These are phyloP conservation scores for Meiosimyza platycephala DNA, from an alignment of 2,888 invertebrate genomes.

Conservation along the genomic window DNA sequence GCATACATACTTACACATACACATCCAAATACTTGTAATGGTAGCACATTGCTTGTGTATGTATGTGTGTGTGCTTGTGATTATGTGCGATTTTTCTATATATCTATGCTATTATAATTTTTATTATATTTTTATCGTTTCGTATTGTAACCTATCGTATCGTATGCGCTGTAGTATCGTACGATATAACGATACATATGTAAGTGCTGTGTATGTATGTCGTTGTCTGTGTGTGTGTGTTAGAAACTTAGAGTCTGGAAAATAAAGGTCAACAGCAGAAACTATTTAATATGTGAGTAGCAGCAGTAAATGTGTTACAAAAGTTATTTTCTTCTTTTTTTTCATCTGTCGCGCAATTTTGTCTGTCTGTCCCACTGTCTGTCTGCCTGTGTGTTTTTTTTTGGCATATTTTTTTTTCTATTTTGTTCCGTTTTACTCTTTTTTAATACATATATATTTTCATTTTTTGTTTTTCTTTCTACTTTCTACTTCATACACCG, in stretches of 20 bases:
- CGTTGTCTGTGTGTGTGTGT: background rate
- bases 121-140: conserved; percentile 63
- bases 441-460: conserved; percentile 29
- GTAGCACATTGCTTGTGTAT: background rate
- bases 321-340: conserved; percentile 46
- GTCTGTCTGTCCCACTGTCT: conserved; percentile 30
- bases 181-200: conserved; percentile 4
- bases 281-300: conserved; percentile 51
- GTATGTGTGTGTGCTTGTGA: conserved; percentile 38
- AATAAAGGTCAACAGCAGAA: conserved; percentile 63
- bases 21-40: conserved; percentile 10
- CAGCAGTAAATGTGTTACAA: conserved; percentile 45
- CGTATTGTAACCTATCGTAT: conserved; percentile 40
- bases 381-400: conserved; percentile 40
- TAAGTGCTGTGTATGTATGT: conserved; percentile 11
- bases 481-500: conserved; percentile 35
- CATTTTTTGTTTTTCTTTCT: conserved; percentile 39
- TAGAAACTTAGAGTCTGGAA: conserved; percentile 33
- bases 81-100: conserved; percentile 35
- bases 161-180: conserved; percentile 7
- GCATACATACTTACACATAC: conserved; percentile 31
- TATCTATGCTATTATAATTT: conserved; percentile 61
- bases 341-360: conserved; percentile 39
- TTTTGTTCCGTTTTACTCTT: conserved; percentile 28
- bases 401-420: conserved; percentile 38